Evolutionary conservation across 1,140 invertebrate species (phyloP).

Genomic region (Limonius californicus): DNA sequence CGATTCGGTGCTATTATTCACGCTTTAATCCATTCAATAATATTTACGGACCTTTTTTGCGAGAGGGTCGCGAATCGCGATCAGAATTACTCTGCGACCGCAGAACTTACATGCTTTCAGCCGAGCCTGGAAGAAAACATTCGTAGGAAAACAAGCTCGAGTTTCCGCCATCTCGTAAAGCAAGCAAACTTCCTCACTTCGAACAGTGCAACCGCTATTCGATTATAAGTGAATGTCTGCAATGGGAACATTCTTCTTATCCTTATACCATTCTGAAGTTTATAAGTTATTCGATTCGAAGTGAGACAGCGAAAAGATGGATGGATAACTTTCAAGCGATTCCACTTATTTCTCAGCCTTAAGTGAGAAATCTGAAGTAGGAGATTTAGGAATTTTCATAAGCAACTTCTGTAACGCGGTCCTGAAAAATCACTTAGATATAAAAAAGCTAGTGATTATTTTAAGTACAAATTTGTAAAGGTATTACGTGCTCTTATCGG

Average conservation of each 20-base stretch:
- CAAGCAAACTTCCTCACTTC: slow-evolving; percentile 5
- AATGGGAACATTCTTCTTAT: too few relatives aligned
- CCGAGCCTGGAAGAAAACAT: too few relatives aligned
- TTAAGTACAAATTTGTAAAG: too few relatives aligned
- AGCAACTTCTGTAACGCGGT: slow-evolving; percentile 9
- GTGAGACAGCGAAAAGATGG: too few relatives aligned
- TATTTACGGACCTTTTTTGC: slow-evolving; percentile 18
- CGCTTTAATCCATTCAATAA: slow-evolving; percentile 24
- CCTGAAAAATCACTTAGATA: too few relatives aligned
- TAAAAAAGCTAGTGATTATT: too few relatives aligned
- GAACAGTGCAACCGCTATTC: neutral
- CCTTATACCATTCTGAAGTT: too few relatives aligned
- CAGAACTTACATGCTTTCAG: too few relatives aligned
- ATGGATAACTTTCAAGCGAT: too few relatives aligned
- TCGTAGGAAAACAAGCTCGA: slow-evolving; percentile 6
- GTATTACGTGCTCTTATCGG: too few relatives aligned
- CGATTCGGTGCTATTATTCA: slow-evolving; percentile 5
- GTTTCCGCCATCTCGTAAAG: neutral
- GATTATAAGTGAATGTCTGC: too few relatives aligned
- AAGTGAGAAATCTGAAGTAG: neutral
- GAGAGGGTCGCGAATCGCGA: neutral
- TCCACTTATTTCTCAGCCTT: neutral
- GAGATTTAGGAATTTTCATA: slow-evolving; percentile 9
- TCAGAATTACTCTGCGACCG: neutral
- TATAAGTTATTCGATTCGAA: too few relatives aligned